Conservation (phyloP, 2,888 invertebrate genomes). For the Cantharis flavilabris region DNA sequence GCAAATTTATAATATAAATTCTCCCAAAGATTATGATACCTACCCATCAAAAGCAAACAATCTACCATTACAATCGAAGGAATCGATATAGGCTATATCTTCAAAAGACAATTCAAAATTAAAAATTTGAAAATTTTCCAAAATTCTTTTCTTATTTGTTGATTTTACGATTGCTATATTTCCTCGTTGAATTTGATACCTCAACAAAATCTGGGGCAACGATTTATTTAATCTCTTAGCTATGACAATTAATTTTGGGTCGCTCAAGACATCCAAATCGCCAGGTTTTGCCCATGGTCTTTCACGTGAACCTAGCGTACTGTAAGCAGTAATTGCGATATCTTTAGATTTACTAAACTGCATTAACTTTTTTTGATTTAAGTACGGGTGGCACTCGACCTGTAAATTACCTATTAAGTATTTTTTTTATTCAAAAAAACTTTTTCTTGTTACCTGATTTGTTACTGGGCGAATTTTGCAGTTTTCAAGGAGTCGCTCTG, state of each 20-base stretch:
- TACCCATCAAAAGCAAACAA: neutral
- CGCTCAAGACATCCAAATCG: slow-evolving; percentile 73
- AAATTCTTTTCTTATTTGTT: slow-evolving; percentile 70
- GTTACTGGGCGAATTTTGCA: slow-evolving; percentile 70
- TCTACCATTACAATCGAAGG: slow-evolving; percentile 72
- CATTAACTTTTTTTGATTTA: slow-evolving; percentile 71
- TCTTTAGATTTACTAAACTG: slow-evolving; percentile 69
- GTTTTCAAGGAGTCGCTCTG: slow-evolving; percentile 68
- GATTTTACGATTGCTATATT: slow-evolving; percentile 82
- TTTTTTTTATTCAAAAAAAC: slow-evolving; percentile 56
- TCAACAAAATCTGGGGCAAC: slow-evolving; percentile 72
- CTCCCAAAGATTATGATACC: neutral
- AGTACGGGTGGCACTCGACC: slow-evolving; percentile 83
- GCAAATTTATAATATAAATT: neutral
- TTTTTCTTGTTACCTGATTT: slow-evolving; percentile 57
- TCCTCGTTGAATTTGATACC: slow-evolving; percentile 68
- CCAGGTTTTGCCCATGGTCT: slow-evolving; percentile 79
- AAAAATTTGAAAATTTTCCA: slow-evolving; percentile 71
- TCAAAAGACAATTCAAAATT: slow-evolving; percentile 73
- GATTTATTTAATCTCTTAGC: slow-evolving; percentile 69
- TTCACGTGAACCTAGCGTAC: slow-evolving; percentile 82
- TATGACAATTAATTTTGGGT: slow-evolving; percentile 68
- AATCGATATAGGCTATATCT: slow-evolving; percentile 68
- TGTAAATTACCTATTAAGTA: slow-evolving; percentile 53
- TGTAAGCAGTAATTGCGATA: slow-evolving; percentile 79